These are phyloP conservation scores for Petroica traversi DNA, from an alignment of 2,113 vertebrate genomes.

Conservation along the genomic window DNA sequence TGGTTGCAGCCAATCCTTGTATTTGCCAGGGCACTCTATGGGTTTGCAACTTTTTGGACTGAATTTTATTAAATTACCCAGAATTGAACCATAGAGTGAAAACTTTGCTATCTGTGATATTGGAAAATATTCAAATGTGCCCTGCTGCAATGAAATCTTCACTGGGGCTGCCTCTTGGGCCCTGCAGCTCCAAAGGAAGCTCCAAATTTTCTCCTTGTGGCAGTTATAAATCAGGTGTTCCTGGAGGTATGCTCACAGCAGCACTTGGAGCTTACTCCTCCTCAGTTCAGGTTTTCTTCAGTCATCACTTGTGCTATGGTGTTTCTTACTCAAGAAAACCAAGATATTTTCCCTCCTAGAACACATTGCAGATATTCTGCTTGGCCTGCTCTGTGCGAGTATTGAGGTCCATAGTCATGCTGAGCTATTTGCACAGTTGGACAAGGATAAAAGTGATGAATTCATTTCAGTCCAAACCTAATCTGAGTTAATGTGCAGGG, in stretches of 20 bases:
- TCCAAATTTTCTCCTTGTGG: neutral
- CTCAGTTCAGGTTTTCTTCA: neutral
- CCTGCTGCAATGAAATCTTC: neutral
- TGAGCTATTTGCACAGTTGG: neutral
- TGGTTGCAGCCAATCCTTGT: neutral
- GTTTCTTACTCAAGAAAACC: neutral
- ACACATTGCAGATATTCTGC: rapidly evolving
- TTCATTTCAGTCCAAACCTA: slow-evolving; percentile 5
- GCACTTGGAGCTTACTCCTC: neutral
- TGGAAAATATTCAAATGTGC: neutral
- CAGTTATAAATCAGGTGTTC: rapidly evolving
- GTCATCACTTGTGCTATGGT: neutral
- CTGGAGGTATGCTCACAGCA: neutral
- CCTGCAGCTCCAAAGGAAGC: neutral
- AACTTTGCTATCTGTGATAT: neutral
- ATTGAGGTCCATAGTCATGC: rapidly evolving
- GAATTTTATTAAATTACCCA: neutral
- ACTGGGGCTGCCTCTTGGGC: neutral
- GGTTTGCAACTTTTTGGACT: neutral
- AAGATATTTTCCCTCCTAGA: neutral
- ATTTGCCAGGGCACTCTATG: neutral
- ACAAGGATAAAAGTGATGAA: neutral
- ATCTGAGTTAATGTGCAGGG: slow-evolving; percentile 46
- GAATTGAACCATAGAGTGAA: neutral
- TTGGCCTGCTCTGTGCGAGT: neutral